These are phyloP conservation scores for Melanostigma gelatinosum DNA, from an alignment of 2,113 vertebrate species.

Conservation along the genomic window DNA sequence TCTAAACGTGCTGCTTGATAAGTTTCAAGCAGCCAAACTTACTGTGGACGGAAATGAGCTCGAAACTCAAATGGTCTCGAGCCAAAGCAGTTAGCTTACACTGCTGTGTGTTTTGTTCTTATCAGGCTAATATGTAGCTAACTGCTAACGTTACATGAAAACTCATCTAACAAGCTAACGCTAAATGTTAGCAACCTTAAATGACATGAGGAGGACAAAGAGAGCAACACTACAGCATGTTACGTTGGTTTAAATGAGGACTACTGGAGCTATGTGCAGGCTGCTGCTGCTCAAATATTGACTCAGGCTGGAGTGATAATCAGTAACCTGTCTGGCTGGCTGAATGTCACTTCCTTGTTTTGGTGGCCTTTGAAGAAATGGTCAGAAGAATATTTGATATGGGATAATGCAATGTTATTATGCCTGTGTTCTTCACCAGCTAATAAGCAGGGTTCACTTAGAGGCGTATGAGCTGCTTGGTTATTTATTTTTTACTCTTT, in stretches of 20 bases:
- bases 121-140: conserved; percentile 5
- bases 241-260: neutral
- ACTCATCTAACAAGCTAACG: conserved; percentile 3
- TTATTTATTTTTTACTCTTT: no score
- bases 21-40: conserved; percentile 5
- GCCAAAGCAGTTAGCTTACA: neutral
- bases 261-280: neutral
- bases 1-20: neutral
- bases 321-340: neutral
- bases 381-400: neutral
- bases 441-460: neutral
- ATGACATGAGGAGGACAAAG: neutral
- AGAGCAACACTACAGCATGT: neutral
- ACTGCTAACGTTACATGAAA: neutral
- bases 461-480: neutral
- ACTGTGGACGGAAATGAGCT: neutral
- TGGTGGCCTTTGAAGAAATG: neutral
- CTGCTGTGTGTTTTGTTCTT: neutral
- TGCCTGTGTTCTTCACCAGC: neutral
- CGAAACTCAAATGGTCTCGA: fast-evolving
- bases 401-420: neutral
- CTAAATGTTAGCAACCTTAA: conserved; percentile 8
- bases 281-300: conserved; percentile 59
- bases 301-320: conserved; percentile 27
- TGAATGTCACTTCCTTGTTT: neutral